These are phyloP conservation scores for Helicoverpa armigera DNA, from an alignment of 1,140 invertebrate species.

Conservation along the genomic window DNA sequence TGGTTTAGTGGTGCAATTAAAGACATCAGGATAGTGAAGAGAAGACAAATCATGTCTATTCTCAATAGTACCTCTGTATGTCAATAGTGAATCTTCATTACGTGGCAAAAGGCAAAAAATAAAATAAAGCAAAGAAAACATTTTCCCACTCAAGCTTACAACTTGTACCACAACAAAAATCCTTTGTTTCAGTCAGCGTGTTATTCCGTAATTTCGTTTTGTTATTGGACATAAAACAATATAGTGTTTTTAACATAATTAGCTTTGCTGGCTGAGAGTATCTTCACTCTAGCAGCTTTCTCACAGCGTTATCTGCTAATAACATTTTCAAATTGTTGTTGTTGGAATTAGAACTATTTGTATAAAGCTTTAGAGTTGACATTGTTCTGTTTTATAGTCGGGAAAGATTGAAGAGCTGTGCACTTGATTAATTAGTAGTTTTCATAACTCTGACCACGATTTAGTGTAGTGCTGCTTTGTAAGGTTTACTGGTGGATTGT, in stretches of 20 bases:
- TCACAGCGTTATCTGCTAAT: constrained; percentile 6
- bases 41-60: too few species aligned
- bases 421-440: too few species aligned
- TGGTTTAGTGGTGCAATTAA: too few species aligned
- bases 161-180: background rate
- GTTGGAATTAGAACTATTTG: background rate
- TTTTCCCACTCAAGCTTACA: background rate
- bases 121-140: background rate
- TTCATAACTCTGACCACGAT: too few species aligned
- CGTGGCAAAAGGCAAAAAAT: too few species aligned
- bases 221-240: constrained; percentile 45
- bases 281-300: constrained; percentile 22
- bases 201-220: constrained; percentile 43
- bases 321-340: background rate
- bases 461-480: too few species aligned
- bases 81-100: too few species aligned
- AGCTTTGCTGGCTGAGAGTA: constrained; percentile 6
- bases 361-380: background rate
- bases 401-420: too few species aligned
- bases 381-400: background rate
- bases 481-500: too few species aligned
- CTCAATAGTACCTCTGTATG: too few species aligned
- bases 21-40: too few species aligned
- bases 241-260: constrained; percentile 46
- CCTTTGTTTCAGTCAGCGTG: constrained; percentile 35